Conservation (phyloP, 2,113 vertebrate species). For the Brienomyrus brachyistius region DNA sequence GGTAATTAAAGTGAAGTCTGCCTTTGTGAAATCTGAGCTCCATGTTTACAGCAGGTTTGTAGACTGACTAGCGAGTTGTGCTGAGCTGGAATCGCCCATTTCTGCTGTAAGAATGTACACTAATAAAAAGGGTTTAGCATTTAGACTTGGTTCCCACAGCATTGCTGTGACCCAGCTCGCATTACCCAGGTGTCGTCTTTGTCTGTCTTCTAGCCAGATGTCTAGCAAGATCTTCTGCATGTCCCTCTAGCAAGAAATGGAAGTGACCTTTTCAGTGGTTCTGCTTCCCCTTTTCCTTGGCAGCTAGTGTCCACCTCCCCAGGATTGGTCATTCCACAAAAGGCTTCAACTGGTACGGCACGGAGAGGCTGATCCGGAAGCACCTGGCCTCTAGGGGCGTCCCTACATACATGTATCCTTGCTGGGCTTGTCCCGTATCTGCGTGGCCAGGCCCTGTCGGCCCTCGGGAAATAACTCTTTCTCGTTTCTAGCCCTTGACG, state of each 20-base stretch:
- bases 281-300: not conserved
- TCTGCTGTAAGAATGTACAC: not conserved
- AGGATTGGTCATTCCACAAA: slow-evolving; percentile 80
- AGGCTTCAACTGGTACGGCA: slow-evolving; percentile 93
- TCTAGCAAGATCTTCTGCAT: not conserved
- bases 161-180: not conserved
- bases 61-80: not conserved
- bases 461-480: not conserved
- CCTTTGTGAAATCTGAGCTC: not conserved
- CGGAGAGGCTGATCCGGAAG: slow-evolving; percentile 82
- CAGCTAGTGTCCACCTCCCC: slow-evolving; percentile 87
- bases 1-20: not conserved
- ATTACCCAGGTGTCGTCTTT: not conserved
- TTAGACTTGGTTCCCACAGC: not conserved
- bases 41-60: not conserved
- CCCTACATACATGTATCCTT: slow-evolving; percentile 84
- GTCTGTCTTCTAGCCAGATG: not conserved
- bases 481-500: slow-evolving; percentile 32
- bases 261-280: not conserved
- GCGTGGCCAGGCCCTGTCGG: not conserved
- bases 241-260: not conserved
- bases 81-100: not conserved
- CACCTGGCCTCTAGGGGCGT: slow-evolving; percentile 70
- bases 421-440: not conserved
- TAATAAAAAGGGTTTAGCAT: not conserved